Conservation (phyloP, 2,113 vertebrate species). For the Taurulus bubalis region DNA sequence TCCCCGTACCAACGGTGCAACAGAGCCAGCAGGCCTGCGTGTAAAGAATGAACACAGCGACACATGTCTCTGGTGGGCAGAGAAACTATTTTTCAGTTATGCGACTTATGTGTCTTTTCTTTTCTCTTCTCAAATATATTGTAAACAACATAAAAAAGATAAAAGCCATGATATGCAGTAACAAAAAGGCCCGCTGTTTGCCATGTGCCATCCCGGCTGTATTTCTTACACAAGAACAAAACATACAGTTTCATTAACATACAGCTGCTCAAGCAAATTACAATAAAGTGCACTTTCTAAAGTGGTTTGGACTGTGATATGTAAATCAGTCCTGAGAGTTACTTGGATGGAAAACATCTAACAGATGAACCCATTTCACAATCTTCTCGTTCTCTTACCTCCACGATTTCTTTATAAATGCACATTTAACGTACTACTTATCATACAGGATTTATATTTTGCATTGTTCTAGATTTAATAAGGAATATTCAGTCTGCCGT, state of each 20-base stretch:
- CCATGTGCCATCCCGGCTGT: background rate
- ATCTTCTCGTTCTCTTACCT: conserved; percentile 21
- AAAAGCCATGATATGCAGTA: background rate
- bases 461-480: conserved; percentile 13
- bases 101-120: background rate
- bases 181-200: background rate
- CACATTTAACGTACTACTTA: background rate
- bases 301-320: conserved; percentile 2
- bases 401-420: background rate
- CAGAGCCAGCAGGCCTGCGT: background rate
- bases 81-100: background rate
- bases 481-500: background rate
- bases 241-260: background rate
- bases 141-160: background rate
- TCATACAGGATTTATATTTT: conserved; percentile 1
- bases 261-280: background rate
- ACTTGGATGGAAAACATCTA: conserved; percentile 10
- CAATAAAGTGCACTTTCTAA: background rate
- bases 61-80: background rate
- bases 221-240: conserved; percentile 7
- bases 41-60: background rate
- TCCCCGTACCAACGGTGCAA: conserved; percentile 13
- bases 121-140: background rate
- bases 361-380: conserved; percentile 39
- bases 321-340: background rate